Base-by-base conservation (phyloP, 2,888 invertebrate genomes). In the Eurytoma californica region DNA sequence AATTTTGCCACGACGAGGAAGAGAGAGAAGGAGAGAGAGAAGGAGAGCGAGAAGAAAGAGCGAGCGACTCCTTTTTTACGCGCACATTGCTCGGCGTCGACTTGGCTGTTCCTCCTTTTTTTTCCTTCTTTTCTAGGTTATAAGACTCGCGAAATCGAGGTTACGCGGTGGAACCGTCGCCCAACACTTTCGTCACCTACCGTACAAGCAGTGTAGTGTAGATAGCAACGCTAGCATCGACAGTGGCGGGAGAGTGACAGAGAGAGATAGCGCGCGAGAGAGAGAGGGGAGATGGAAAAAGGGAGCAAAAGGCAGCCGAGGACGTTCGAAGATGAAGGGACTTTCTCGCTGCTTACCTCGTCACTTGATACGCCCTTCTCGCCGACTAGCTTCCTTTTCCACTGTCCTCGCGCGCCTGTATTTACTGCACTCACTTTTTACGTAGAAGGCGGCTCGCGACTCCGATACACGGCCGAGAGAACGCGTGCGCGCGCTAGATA, bases 101-200 rank as follows among this genome's bases (percentile, higher is more conserved):
- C 24, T 24, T 24, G 24, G 24, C 24, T 24, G 24, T 3, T 63
- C 30, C 2, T 3, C 28, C 61, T 24, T 55, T 53, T 18, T 18
- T 28, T 28, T n/a, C 16, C 49, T n/a, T 67, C 53, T 16, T 77
- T 77, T 72, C 72, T 77, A 77, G 77, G 77, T 77, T 77, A 77
- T 60, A 77, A 72, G 57, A 58, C 20, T 77, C 65, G 65, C 66
- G 53, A 72, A 77, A 77, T 77, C 70, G 77, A 77, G 77, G 77
- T 72, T 78, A 78, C 70, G 7, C 68, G 57, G 61, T 61, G 66
- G 53, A 18, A 60, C 58, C 66, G 58, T 58, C 20, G 66, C 66
- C 66, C 9, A 51, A 53, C 28, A 66, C 74, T 39, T 39, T 39
- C 39, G 39, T 39, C 39, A 39, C 39, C 39, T 1, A 0, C 2